Percentiles rank a stretch among this genome's conserved stretches.
phyloP scores from a whole-genome alignment of 2,797 vertebrate species.

The Hipposideros larvatus region DNA sequence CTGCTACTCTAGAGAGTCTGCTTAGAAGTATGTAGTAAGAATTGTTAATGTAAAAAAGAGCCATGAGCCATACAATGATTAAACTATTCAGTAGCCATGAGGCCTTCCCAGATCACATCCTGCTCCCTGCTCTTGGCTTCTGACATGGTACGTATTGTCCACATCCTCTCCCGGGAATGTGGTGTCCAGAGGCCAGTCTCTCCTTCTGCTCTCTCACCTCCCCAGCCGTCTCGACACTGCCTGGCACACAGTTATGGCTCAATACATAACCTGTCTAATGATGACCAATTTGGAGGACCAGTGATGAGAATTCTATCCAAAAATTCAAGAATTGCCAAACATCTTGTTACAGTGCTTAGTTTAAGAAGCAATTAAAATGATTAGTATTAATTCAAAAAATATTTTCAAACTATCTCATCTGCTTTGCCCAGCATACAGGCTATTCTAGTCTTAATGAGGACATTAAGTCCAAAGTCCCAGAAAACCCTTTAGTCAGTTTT shows the following conservation, averaged over 20 bases:
- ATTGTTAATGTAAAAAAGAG: not conserved
- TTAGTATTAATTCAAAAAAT: not conserved
- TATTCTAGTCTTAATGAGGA: not conserved
- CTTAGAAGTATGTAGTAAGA: not conserved
- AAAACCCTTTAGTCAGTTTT: no score
- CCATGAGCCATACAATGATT: not conserved
- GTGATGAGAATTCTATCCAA: conserved; percentile 18
- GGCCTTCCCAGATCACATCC: not conserved
- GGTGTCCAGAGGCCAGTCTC: not conserved
- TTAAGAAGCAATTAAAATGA: not conserved
- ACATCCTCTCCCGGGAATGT: not conserved
- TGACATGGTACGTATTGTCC: not conserved
- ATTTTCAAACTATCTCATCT: not conserved
- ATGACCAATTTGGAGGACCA: not conserved
- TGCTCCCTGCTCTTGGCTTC: not conserved
- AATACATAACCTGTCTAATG: not conserved
- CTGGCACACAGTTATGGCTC: not conserved
- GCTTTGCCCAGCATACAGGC: not conserved
- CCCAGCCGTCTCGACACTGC: not conserved
- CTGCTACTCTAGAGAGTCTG: conserved; percentile 94
- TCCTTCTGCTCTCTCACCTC: not conserved
- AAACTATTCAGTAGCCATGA: not conserved
- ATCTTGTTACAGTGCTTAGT: not conserved
- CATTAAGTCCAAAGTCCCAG: no score
- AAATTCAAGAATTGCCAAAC: not conserved